phyloP scores from a whole-genome alignment of 2,113 vertebrate genomes.

The Zootoca vivipara region DNA sequence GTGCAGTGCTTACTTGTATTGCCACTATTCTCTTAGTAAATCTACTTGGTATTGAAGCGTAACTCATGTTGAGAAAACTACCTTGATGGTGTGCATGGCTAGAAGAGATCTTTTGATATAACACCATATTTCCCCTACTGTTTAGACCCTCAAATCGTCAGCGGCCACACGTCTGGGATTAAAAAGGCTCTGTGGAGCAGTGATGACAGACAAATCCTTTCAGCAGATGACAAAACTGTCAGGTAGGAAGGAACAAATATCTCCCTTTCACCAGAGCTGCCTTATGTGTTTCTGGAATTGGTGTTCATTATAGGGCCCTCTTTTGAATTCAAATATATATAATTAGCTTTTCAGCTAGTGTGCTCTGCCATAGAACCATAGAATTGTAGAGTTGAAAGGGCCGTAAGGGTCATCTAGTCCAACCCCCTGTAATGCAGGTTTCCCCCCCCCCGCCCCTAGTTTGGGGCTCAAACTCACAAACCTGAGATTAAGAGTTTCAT shows the following conservation, averaged over 20 bases:
- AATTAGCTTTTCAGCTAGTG: not conserved
- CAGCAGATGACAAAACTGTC: slow-evolving; percentile 96
- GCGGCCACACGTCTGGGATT: slow-evolving; percentile 94
- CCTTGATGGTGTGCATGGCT: not conserved
- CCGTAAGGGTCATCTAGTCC: no score
- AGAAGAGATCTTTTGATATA: not conserved
- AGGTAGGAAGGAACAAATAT: slow-evolving; percentile 77
- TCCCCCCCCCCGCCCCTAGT: no score
- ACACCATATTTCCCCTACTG: slow-evolving; percentile 43
- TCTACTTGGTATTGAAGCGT: no score
- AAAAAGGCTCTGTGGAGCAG: slow-evolving; percentile 98
- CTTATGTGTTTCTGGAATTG: no score
- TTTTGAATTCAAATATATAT: not conserved
- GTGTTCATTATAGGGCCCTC: not conserved
- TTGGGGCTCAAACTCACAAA: no score
- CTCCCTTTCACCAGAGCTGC: not conserved
- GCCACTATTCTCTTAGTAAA: not conserved
- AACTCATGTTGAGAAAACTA: not conserved
- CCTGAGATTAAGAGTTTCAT: no score
- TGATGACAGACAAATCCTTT: slow-evolving; percentile 93
- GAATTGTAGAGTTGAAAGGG: no score
- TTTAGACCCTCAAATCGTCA: slow-evolving; percentile 89
- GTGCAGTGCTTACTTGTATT: no score
- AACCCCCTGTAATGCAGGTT: no score
- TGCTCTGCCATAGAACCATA: not conserved